Evolutionary conservation across 1,140 invertebrate genomes (phyloP).

Genomic region (Drosophila ercepeae): DNA sequence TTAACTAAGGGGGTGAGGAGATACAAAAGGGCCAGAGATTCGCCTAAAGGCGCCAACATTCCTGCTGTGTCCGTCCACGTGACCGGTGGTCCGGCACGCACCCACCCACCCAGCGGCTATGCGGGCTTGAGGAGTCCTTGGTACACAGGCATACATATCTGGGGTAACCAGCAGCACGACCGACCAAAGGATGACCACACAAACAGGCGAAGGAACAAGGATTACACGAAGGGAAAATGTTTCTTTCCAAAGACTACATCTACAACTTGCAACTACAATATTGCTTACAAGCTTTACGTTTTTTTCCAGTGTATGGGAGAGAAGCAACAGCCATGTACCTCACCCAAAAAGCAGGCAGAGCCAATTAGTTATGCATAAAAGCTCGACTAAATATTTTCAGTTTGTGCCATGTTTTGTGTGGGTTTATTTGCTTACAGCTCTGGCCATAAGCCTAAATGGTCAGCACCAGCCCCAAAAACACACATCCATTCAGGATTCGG

Average conservation of each 20-base stretch:
- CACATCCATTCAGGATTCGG: conserved; percentile 11
- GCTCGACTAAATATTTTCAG: conserved; percentile 65
- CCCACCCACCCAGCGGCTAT: conserved; percentile 25
- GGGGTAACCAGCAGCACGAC: conserved; percentile 15
- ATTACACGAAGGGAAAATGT: conserved; percentile 1
- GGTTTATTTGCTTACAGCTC: conserved; percentile 46
- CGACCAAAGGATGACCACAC: conserved; percentile 37
- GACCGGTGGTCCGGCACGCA: conserved; percentile 55
- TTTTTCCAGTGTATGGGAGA: conserved; percentile 12
- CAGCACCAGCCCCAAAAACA: background rate
- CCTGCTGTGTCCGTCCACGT: conserved; percentile 44
- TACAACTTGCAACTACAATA: no score
- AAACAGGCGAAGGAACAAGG: conserved; percentile 27
- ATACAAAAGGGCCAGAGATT: conserved; percentile 4
- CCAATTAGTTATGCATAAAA: conserved; percentile 80
- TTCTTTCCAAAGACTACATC: no score
- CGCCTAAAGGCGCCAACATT: conserved; percentile 66
- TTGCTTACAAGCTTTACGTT: background rate
- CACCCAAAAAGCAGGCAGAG: conserved; percentile 30
- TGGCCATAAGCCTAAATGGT: conserved; percentile 23
- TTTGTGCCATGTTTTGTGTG: conserved; percentile 50
- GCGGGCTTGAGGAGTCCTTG: conserved; percentile 29
- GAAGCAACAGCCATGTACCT: background rate
- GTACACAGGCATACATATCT: conserved; percentile 21
- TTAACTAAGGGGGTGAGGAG: conserved; percentile 44